Evolutionary conservation across 2,797 vertebrate species (phyloP), one percentile per base, ranked within the genome.

Genomic region (Karalla daura): DNA sequence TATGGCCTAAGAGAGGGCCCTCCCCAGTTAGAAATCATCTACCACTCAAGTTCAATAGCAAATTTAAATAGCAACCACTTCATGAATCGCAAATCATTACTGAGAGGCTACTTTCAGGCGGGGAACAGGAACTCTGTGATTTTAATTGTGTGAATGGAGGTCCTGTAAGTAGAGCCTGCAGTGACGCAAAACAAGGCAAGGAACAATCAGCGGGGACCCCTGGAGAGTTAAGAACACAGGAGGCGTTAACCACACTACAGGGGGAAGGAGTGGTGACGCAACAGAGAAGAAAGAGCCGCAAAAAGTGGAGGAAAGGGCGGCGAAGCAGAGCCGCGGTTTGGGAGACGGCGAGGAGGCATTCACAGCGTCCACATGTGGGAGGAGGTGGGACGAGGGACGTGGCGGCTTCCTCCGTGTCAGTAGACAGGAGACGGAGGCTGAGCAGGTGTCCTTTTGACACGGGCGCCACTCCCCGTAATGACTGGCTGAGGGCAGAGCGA

Each of bases 161-260:
- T 12, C 67, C 43, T 55, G 54, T 20, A 50, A 70, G 25, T 13
- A 15, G 52, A 46, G 47, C 30, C 62, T 30, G 71, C 25, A 15
- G 79, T 91, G 90, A 92, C 32, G 89, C 88, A 92, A 92, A 91
- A 82, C 76, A 80, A 70, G 70, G 91, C 81, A 90, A 90, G 80
- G 70, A 80, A 87, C 76, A 83, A 80, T n/a, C 69, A 43, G 66
- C 60, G 63, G 39, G 60, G 58, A 73, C 68, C 41, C 58, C 10
- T n/a, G 43, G 59, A 69, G 79, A 74, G 58, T 18, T 52, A 47
- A 52, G 54, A 71, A 74, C 54, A 76, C 63, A 55, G 45, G 63
- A 46, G 24, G 61, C 2, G 35, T 76, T 75, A 81, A 90, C 88
- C 78, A 61, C 39, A 49, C 73, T 59, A 76, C 58, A 80, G 63